These are phyloP conservation scores for Castor canadensis DNA, from an alignment of 2,113 vertebrate species.

Conservation along the genomic window DNA sequence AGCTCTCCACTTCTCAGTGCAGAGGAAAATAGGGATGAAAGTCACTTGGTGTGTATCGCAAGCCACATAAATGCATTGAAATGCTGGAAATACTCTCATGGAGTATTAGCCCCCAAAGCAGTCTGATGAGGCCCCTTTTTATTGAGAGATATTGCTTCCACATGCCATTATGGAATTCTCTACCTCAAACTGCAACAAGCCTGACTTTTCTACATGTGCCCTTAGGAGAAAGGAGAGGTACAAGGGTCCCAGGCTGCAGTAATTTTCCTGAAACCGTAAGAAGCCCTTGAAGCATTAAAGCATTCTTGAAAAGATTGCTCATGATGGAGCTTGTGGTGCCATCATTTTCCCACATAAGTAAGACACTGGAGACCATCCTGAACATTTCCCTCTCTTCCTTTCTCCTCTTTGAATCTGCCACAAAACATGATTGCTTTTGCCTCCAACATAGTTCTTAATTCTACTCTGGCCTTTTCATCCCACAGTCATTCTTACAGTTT, in stretches of 20 bases:
- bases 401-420: not conserved
- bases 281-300: not conserved
- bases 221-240: not conserved
- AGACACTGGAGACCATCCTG: not conserved
- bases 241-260: not conserved
- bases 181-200: not conserved
- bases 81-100: not conserved
- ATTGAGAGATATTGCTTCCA: not conserved
- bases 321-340: not conserved
- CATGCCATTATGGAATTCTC: not conserved
- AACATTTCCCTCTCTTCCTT: not conserved
- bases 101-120: not conserved
- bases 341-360: not conserved
- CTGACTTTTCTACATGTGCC: not conserved
- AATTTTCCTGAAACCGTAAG: not conserved
- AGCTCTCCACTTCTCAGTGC: not conserved
- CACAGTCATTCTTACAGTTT: not conserved
- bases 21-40: not conserved
- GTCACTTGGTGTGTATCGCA: not conserved
- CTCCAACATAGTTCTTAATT: not conserved
- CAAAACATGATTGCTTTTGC: not conserved
- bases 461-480: not conserved
- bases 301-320: not conserved
- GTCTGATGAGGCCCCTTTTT: not conserved
- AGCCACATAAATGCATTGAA: not conserved